A percentile compares a stretch with the other conserved stretches of the same genome.
Evolutionary conservation across 2,113 vertebrate species (phyloP).

Genomic region (Carassius carassius): DNA sequence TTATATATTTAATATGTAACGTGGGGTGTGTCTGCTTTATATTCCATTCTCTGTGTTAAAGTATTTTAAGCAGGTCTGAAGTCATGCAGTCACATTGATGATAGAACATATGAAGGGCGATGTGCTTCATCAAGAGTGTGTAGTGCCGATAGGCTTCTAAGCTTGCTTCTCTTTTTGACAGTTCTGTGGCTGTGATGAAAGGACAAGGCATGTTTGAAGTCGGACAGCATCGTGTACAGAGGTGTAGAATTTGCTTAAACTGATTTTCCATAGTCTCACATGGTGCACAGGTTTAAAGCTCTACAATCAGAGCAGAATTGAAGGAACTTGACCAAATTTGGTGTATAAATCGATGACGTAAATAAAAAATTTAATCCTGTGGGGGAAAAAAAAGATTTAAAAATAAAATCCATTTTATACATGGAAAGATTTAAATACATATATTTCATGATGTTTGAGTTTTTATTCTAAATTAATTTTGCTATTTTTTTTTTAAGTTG

Average conservation of each 20-base stretch:
- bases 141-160: not conserved
- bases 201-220: constrained; percentile 50
- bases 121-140: not conserved
- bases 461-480: not conserved
- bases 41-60: constrained; percentile 15
- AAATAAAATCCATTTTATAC: not conserved
- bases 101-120: not conserved
- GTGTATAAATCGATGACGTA: not conserved
- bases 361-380: too few species aligned
- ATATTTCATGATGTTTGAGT: not conserved
- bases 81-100: not conserved
- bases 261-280: constrained; percentile 22
- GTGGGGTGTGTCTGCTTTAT: not conserved
- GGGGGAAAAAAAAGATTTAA: too few species aligned
- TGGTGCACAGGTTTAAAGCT: constrained; percentile 11
- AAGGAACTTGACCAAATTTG: constrained; percentile 26
- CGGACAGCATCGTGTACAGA: not conserved
- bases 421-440: not conserved
- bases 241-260: constrained; percentile 30
- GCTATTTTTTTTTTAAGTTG: not conserved
- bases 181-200: constrained; percentile 40
- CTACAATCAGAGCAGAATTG: constrained; percentile 26
- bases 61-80: constrained; percentile 3
- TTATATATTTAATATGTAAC: not conserved
- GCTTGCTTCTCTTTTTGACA: not conserved